Evolutionary conservation across 2,113 vertebrate genomes (phyloP).

Genomic region (Semnopithecus entellus): DNA sequence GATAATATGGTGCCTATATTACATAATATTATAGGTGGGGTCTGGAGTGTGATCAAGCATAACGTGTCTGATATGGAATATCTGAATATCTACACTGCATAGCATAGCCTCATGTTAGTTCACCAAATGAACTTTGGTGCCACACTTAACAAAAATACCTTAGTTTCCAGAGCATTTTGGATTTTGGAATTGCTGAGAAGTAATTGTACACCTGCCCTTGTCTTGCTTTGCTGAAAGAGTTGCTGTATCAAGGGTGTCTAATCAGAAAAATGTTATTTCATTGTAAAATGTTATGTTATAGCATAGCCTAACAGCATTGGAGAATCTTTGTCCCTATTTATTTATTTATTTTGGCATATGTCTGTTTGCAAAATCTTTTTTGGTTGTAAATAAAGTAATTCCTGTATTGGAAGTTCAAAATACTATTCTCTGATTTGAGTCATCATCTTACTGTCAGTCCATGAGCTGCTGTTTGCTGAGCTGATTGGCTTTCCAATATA

Average conservation of each 20-base stretch:
- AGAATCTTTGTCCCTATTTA: not conserved
- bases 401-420: constrained; percentile 67
- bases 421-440: constrained; percentile 70
- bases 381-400: constrained; percentile 75
- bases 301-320: not conserved
- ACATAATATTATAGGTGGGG: not conserved
- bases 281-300: not conserved
- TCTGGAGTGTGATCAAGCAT: not conserved
- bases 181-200: not conserved
- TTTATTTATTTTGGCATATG: not conserved
- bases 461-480: constrained; percentile 68
- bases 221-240: constrained; percentile 9
- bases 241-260: not conserved
- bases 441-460: constrained; percentile 65
- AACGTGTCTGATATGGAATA: not conserved
- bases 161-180: not conserved
- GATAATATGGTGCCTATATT: not conserved
- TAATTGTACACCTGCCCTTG: not conserved
- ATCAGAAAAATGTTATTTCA: constrained; percentile 39
- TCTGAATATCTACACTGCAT: not conserved
- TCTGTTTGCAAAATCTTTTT: constrained; percentile 13
- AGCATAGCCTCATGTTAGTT: not conserved
- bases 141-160: not conserved
- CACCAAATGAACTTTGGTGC: constrained; percentile 9
- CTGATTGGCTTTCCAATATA: constrained; percentile 70